These are phyloP conservation scores for Sarcophaga caerulescens DNA, from an alignment of 2,888 invertebrate species.

Conservation along the genomic window DNA sequence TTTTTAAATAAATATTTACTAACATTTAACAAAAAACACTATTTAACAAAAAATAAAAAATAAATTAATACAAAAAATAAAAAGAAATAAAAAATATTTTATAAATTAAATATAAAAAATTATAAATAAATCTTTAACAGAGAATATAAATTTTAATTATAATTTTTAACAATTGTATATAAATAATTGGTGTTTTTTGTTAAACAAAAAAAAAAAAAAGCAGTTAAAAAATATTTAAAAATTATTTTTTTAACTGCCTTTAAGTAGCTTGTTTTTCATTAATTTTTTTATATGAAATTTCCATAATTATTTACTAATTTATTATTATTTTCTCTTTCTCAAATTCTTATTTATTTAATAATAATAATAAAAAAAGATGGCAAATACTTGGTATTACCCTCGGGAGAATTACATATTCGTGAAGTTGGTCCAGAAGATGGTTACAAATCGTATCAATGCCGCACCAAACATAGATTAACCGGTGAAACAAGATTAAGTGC, in stretches of 20 bases:
- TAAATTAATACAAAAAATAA: background rate
- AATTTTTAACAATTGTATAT: background rate
- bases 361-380: conserved; percentile 85
- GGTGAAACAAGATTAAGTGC: conserved; percentile 96
- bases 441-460: conserved; percentile 95
- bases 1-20: conserved; percentile 31
- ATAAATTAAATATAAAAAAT: background rate
- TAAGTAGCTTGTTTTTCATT: background rate
- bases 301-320: background rate
- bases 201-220: background rate
- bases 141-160: background rate
- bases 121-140: background rate
- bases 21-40: conserved; percentile 59
- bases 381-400: conserved; percentile 96
- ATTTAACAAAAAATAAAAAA: background rate
- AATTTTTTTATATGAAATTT: too few relatives aligned
- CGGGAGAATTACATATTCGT: conserved; percentile 96
- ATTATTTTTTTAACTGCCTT: background rate
- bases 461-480: conserved; percentile 95
- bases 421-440: conserved; percentile 97
- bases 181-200: conserved; percentile 45
- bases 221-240: background rate
- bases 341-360: conserved; percentile 21
- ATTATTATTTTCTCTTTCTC: conserved; percentile 18
- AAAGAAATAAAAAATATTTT: background rate